Percentiles rank a stretch among this genome's conserved stretches.
These are phyloP conservation scores for Okapia johnstoni DNA, from an alignment of 2,113 vertebrate species.

Conservation along the genomic window DNA sequence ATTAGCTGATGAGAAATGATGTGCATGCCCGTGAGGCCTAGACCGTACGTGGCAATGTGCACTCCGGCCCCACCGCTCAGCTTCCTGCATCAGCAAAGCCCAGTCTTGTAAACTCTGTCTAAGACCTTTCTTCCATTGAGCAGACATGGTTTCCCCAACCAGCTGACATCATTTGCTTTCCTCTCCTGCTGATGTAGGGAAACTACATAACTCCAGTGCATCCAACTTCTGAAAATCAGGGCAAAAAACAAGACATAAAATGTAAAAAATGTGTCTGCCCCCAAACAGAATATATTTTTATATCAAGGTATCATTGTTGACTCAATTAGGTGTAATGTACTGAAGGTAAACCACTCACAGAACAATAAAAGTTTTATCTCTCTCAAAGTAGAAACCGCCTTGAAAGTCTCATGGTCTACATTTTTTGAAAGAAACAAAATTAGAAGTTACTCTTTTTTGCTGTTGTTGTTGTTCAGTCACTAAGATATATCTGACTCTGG, in stretches of 20 bases:
- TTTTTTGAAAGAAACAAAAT: neutral
- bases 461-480: neutral
- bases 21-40: neutral
- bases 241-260: neutral
- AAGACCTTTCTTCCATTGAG: neutral
- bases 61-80: neutral
- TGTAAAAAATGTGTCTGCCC: neutral
- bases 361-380: neutral
- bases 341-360: neutral
- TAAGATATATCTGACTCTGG: neutral
- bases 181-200: neutral
- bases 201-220: neutral
- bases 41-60: neutral
- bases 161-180: neutral
- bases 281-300: neutral
- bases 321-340: neutral
- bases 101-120: fast-evolving
- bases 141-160: fast-evolving
- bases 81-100: neutral
- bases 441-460: neutral
- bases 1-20: constrained; percentile 77
- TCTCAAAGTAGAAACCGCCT: neutral
- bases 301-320: neutral
- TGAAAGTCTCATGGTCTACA: neutral
- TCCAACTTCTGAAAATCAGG: neutral